Percentiles rank a stretch among this genome's conserved stretches.
Conservation (phyloP, 2,797 vertebrate species). For the Cryptoprocta ferox region DNA sequence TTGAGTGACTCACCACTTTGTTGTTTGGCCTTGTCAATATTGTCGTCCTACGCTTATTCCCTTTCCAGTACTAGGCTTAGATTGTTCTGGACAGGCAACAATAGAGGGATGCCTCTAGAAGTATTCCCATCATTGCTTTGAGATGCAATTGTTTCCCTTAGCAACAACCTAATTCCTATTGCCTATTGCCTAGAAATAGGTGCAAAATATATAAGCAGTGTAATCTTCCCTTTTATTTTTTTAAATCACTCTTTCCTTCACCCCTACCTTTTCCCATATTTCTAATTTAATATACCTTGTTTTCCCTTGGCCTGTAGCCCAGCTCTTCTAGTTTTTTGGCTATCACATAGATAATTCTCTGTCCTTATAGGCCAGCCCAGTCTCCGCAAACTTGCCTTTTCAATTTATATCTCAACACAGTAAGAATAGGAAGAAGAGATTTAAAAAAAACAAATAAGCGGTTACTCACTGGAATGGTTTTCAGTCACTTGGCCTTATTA, state of each 20-base stretch:
- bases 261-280: background rate
- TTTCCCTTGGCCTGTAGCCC: background rate
- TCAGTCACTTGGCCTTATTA: background rate
- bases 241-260: background rate
- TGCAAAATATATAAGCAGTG: slow-evolving; percentile 18
- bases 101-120: slow-evolving; percentile 45
- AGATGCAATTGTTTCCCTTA: slow-evolving; percentile 64
- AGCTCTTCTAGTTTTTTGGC: background rate
- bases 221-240: background rate
- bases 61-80: background rate
- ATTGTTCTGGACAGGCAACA: slow-evolving; percentile 44
- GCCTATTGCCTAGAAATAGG: slow-evolving; percentile 71
- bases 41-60: background rate
- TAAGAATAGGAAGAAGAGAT: background rate
- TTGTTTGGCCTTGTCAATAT: slow-evolving; percentile 7
- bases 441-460: background rate
- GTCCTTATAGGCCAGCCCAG: background rate
- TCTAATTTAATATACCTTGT: background rate
- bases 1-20: background rate
- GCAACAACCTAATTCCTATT: slow-evolving; percentile 65
- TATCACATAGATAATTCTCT: background rate
- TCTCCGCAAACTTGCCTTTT: background rate
- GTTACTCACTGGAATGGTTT: background rate
- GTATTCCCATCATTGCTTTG: slow-evolving; percentile 22
- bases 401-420: background rate